Evolutionary conservation across 2,113 vertebrate species (phyloP).

Genomic region (Cygnus buccinator): DNA sequence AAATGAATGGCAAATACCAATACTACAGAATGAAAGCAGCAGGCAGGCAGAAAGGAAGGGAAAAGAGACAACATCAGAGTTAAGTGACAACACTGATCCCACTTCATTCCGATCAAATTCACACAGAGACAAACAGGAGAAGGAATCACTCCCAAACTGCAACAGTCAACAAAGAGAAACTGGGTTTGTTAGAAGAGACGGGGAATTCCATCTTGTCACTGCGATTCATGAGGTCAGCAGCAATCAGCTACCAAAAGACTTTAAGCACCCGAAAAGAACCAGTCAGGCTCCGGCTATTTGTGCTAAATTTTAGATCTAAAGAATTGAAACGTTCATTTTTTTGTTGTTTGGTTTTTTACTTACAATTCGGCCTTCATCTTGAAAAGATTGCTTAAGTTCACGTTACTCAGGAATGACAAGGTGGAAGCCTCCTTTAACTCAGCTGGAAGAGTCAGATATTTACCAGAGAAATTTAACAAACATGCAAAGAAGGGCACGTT

Average conservation of each 20-base stretch:
- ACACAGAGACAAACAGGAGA: background rate
- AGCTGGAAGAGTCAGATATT: constrained; percentile 34
- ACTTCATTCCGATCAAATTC: background rate
- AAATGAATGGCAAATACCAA: constrained; percentile 82
- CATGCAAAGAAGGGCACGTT: constrained; percentile 1
- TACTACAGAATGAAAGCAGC: constrained; percentile 80
- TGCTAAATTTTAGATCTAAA: background rate
- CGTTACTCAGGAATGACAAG: background rate
- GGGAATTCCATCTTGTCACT: constrained; percentile 7
- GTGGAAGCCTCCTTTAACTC: constrained; percentile 24
- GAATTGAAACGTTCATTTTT: background rate
- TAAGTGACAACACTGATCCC: constrained; percentile 61
- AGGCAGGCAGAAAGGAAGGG: constrained; percentile 68
- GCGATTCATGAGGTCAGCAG: background rate
- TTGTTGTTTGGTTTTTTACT: background rate
- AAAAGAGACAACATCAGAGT: constrained; percentile 74
- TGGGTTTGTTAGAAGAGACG: background rate
- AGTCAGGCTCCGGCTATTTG: accelerated
- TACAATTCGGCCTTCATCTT: background rate
- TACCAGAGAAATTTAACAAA: constrained; percentile 39
- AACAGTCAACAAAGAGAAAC: background rate
- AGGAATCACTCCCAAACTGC: background rate
- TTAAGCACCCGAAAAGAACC: background rate
- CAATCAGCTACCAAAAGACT: background rate
- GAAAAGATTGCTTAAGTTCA: background rate